phyloP scores from a whole-genome alignment of 2,113 vertebrate species.

The Hemiscyllium ocellatum region DNA sequence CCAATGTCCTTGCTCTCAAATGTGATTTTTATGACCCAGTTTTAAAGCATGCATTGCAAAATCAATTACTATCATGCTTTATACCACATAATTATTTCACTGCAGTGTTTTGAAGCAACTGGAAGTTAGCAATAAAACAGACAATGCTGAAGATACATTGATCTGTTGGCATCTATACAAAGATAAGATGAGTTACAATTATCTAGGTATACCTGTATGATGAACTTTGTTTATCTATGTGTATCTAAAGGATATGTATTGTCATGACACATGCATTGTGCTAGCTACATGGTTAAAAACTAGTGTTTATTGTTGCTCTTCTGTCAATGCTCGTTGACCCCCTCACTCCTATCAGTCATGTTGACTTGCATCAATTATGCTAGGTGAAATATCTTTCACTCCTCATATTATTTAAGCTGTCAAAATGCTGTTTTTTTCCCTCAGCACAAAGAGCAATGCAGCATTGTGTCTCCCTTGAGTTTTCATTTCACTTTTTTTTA shows the following conservation, averaged over 20 bases:
- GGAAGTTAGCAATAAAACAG: neutral
- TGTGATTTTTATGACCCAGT: neutral
- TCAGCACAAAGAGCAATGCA: neutral
- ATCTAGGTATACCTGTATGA: neutral
- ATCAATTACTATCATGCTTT: neutral
- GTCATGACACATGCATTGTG: neutral
- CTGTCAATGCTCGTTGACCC: neutral
- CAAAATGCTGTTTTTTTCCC: too few species aligned
- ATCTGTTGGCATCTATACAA: constrained; percentile 4
- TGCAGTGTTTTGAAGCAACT: neutral
- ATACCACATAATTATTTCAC: neutral
- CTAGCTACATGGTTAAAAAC: neutral
- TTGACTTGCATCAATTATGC: neutral
- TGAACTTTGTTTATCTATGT: neutral
- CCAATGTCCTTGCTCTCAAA: neutral
- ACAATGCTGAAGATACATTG: neutral
- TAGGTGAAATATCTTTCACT: neutral
- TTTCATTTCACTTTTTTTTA: neutral
- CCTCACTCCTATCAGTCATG: neutral
- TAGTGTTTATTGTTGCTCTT: neutral
- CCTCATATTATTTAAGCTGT: neutral
- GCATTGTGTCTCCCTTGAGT: neutral
- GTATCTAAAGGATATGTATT: neutral
- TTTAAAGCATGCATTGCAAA: neutral
- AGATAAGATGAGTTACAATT: neutral